These are phyloP conservation scores for Anarsia innoxiella DNA, from an alignment of 2,888 invertebrate genomes.

Conservation along the genomic window DNA sequence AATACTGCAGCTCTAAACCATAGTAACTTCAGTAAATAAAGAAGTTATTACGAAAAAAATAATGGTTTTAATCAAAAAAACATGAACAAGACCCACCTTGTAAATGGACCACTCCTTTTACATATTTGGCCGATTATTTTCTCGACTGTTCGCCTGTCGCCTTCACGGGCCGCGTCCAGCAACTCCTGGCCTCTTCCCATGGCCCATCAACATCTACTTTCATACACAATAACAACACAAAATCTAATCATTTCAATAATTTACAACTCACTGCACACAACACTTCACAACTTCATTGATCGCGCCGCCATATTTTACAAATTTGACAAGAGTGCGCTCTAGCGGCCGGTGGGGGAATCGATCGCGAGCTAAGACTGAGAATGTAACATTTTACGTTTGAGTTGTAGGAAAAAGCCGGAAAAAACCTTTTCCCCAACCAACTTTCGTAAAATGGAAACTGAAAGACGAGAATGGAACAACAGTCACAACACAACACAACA, in stretches of 20 bases:
- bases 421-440: too few species aligned
- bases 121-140: conserved; percentile 92
- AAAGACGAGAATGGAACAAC: too few species aligned
- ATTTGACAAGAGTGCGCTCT: conserved; percentile 48
- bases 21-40: too few species aligned
- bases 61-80: conserved; percentile 24
- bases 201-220: conserved; percentile 58
- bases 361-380: conserved; percentile 30
- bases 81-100: conserved; percentile 81
- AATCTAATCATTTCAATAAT: conserved; percentile 57
- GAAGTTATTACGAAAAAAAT: not conserved
- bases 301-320: conserved; percentile 80
- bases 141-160: conserved; percentile 91
- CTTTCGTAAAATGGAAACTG: too few species aligned
- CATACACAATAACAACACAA: conserved; percentile 71
- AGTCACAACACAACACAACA: too few species aligned
- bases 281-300: conserved; percentile 81
- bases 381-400: too few species aligned
- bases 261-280: conserved; percentile 70
- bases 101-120: conserved; percentile 94
- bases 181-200: conserved; percentile 99
- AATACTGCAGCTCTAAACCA: too few species aligned
- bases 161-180: conserved; percentile 95
- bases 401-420: too few species aligned
- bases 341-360: conserved; percentile 58